These are phyloP conservation scores for Telmatochromis bifrenatus DNA, from an alignment of 2,113 vertebrate species.

Conservation along the genomic window DNA sequence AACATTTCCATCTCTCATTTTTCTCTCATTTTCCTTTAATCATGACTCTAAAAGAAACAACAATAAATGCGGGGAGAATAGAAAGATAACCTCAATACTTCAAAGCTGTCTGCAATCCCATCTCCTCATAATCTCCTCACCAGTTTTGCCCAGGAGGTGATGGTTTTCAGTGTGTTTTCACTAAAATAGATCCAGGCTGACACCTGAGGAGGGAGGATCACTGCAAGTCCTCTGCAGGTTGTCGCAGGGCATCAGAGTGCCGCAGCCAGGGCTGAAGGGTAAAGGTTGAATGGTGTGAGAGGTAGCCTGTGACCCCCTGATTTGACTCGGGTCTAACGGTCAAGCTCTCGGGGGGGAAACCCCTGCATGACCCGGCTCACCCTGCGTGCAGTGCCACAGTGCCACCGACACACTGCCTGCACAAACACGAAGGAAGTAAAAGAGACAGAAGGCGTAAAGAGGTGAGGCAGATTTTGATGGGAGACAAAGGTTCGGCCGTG, in stretches of 20 bases:
- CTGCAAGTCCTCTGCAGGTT: constrained; percentile 39
- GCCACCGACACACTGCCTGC: not conserved
- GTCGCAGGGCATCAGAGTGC: constrained; percentile 30
- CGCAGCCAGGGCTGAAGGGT: not conserved
- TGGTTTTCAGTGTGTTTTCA: constrained; percentile 44
- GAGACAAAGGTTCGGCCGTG: constrained; percentile 21
- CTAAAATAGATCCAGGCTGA: constrained; percentile 53
- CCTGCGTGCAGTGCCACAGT: not conserved
- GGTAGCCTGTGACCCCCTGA: constrained; percentile 51
- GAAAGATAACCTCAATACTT: constrained; percentile 37
- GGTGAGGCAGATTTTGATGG: constrained; percentile 10
- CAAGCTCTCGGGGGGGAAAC: constrained; percentile 1
- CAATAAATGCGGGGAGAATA: constrained; percentile 11
- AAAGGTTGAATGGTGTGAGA: constrained; percentile 54
- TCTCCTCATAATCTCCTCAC: constrained; percentile 3
- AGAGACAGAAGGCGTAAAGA: not conserved
- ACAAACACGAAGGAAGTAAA: not conserved
- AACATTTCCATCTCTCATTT: not conserved
- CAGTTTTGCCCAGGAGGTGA: constrained; percentile 15
- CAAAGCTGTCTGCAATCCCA: constrained; percentile 38
- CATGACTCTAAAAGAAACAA: constrained; percentile 9
- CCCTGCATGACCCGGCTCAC: constrained; percentile 36
- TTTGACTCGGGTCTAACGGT: constrained; percentile 41
- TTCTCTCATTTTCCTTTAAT: not conserved
- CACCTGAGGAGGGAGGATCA: constrained; percentile 29